Evolutionary conservation across 2,888 invertebrate species (phyloP), one percentile per base, ranked within the genome.

Genomic region (Anorthoa munda): DNA sequence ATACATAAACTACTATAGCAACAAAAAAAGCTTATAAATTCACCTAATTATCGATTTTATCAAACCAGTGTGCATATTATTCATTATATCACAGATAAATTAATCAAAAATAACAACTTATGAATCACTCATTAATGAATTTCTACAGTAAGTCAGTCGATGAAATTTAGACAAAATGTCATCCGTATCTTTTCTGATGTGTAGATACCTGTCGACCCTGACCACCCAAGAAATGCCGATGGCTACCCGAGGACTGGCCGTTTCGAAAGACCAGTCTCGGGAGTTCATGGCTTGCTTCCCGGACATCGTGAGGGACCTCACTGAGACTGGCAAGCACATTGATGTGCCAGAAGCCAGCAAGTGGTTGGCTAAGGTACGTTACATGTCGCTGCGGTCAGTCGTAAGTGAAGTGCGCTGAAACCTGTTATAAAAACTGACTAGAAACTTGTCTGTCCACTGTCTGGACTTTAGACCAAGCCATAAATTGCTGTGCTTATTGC

Each of bases 251-350:
- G 96, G 97, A 90, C 97, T 97, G 87, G 97, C 97, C 65, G 97
- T 97, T 66, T 97, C 97, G 78, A 98, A 98, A 95, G 98, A 98
- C 94, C 98, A 98, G 95, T 97, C 97, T 92, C 97, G 98, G 88
- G 98, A 98, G 93, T 98, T 99, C 95, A 98, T 98, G 98, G 98
- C 98, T 66, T 96, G 98, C 82, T 99, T 98, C 96, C 98, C 98
- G 89, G 98, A 98, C 94, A 96, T 99, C 88, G 98, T 99, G 77
- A 96, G 98, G 87, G 98, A 98, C 93, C 96, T 99, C 83, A 98
- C 98, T 53, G 98, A 98, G 89, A 97, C 97, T 87, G 97, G 97
- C 86, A 97, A 98, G 90, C 97, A 97, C 92, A 97, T 97, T 78
- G 98, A 98, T 91, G 97, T 98, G 93, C 97, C 98, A 53, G 98